Conservation (phyloP, 2,888 invertebrate genomes). For the Phragmatobia fuliginosa region DNA sequence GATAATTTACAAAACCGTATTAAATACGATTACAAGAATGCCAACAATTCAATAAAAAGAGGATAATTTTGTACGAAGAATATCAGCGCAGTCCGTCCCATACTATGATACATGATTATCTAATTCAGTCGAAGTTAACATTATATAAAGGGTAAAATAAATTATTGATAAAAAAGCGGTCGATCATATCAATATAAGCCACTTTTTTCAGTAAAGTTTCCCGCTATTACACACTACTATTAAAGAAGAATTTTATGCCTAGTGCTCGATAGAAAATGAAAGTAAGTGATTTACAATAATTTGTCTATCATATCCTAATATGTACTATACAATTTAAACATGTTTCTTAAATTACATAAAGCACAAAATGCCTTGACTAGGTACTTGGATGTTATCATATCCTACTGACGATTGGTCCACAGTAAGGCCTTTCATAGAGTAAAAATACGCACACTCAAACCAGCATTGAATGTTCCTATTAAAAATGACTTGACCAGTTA, state of each 20-base stretch:
- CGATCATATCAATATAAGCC: not conserved
- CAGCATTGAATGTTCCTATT: slow-evolving; percentile 31
- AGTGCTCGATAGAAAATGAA: slow-evolving; percentile 40
- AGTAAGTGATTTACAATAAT: slow-evolving; percentile 2
- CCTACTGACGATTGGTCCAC: slow-evolving; percentile 78
- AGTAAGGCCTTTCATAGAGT: slow-evolving; percentile 75
- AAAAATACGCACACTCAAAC: slow-evolving; percentile 46
- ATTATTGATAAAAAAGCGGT: not conserved
- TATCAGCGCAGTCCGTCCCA: slow-evolving; percentile 70
- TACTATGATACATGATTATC: slow-evolving; percentile 60
- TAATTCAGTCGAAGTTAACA: slow-evolving; percentile 70
- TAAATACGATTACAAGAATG: slow-evolving; percentile 70
- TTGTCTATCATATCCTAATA: not conserved
- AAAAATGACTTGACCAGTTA: slow-evolving; percentile 8
- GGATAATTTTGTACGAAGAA: slow-evolving; percentile 80
- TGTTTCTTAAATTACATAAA: slow-evolving; percentile 55
- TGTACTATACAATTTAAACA: slow-evolving; percentile 2
- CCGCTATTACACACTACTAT: not conserved
- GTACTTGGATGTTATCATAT: slow-evolving; percentile 60
- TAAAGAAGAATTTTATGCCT: not conserved
- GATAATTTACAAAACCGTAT: slow-evolving; percentile 65
- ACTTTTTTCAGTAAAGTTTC: not conserved
- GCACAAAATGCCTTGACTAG: slow-evolving; percentile 58
- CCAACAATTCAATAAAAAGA: slow-evolving; percentile 71
- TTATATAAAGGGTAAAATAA: slow-evolving; percentile 36